Evolutionary conservation across 37 sponge, comb jelly and placozoan species (phyloP).

Genomic region (Eunapius fragilis): DNA sequence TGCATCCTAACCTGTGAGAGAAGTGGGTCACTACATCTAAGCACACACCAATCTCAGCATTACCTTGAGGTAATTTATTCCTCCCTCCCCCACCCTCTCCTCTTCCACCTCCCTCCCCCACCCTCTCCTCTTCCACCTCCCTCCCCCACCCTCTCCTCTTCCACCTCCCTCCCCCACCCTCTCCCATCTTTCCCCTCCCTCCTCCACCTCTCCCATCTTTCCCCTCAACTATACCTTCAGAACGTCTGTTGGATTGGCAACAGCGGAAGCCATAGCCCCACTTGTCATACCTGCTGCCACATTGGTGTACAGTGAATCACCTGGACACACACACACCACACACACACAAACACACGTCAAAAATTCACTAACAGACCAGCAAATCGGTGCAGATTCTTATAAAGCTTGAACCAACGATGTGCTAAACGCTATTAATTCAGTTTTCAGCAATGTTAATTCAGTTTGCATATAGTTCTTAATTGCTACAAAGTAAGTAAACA

Average conservation of each 20-base stretch:
- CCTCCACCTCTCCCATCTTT: background rate
- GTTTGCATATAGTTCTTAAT: too few relatives aligned
- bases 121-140: background rate
- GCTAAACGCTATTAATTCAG: too few relatives aligned
- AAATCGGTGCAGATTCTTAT: too few relatives aligned
- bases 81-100: too few relatives aligned
- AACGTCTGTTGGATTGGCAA: conserved; percentile 94
- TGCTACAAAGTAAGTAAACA: too few relatives aligned
- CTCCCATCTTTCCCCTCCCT: background rate
- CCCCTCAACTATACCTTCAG: conserved; percentile 64
- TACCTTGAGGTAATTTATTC: too few relatives aligned
- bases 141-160: background rate
- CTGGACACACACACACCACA: conserved; percentile 15
- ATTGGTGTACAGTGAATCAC: conserved; percentile 67
- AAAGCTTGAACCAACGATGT: too few relatives aligned
- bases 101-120: background rate
- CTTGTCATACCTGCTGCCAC: conserved; percentile 71
- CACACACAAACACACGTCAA: background rate
- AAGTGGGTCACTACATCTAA: too few relatives aligned
- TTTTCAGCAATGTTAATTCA: too few relatives aligned
- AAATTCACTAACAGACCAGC: too few relatives aligned
- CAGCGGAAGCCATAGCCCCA: conserved; percentile 77
- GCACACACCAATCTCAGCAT: too few relatives aligned
- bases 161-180: too few relatives aligned
- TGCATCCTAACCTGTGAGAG: conserved; percentile 86